Conservation (phyloP, 1,140 invertebrate genomes). For the Carcinoscorpius rotundicauda region DNA sequence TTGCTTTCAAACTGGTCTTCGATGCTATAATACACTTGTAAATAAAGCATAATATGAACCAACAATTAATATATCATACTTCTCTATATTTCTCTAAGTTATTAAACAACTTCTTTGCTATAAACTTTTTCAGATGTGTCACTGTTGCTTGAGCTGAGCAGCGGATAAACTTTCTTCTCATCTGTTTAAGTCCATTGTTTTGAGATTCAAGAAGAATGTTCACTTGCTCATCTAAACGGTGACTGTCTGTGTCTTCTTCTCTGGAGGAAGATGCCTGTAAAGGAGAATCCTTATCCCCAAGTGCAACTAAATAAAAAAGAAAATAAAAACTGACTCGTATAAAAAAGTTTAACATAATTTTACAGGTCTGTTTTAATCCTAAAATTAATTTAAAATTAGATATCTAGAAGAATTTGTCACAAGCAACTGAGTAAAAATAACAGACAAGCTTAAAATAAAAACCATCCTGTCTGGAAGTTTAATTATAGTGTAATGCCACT, state of each 20-base stretch:
- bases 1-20: not conserved
- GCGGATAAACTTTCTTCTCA: conserved; percentile 79
- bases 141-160: conserved; percentile 93
- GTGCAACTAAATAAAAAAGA: conserved; percentile 14
- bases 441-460: too few species aligned
- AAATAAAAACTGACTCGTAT: not conserved
- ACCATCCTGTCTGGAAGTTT: too few species aligned
- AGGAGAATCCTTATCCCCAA: conserved; percentile 24
- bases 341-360: too few species aligned
- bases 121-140: conserved; percentile 92
- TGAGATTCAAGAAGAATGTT: conserved; percentile 78
- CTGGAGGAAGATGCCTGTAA: conserved; percentile 25
- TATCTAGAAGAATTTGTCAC: too few species aligned
- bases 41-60: not conserved
- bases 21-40: conserved; percentile 1
- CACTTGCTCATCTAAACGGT: conserved; percentile 89
- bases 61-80: conserved; percentile 46
- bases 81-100: conserved; percentile 88
- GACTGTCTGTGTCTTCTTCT: conserved; percentile 66
- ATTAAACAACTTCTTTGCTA: conserved; percentile 88
- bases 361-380: too few species aligned
- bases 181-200: conserved; percentile 53
- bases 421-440: too few species aligned
- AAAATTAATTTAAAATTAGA: too few species aligned
- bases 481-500: too few species aligned